Evolutionary conservation across 2,888 invertebrate genomes (phyloP), one percentile per base, ranked within the genome.

Genomic region (Scaptomyza caliginosa): DNA sequence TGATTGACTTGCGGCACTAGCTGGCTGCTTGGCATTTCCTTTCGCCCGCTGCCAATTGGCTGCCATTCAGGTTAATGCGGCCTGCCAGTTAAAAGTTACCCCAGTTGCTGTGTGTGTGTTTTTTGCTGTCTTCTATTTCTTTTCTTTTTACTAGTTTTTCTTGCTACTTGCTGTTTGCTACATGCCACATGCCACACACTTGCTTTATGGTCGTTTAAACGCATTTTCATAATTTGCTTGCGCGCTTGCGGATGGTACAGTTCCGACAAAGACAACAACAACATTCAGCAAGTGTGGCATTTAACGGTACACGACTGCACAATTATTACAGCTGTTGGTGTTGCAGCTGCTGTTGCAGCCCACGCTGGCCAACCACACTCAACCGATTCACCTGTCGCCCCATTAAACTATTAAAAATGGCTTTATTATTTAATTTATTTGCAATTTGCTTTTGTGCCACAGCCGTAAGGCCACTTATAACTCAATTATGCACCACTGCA

Each of bases 61-160:
- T 72, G 74, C 77, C 82, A 82, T 84, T 82, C 84, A 84, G 85
- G 81, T 84, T 84, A 82, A 81, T 82, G 78, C 64, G 76, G 67
- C 65, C 73, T 68, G 69, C 59, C 62, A 73, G 74, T 70, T 66
- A 59, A 58, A 28, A 19, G 45, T 28, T 39, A 46, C 46, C 45
- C 48, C 40, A 55, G 65, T 69, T 66, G 69, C 54, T n/a, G n/a
- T n/a, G n/a, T n/a, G n/a, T n/a, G n/a, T n/a, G n/a, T n/a, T n/a
- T n/a, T n/a, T n/a, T n/a, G n/a, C n/a, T n/a, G 23, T 23, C 21
- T 40, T 19, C 2, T 40, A 11, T 21, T 21, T 16, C 11, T 4
- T 28, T 28, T n/a, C 8, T 10, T 13, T 77, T 83, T 77, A 71
- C 83, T 80, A 80, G 77, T 80, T 80, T 80, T 71, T 75, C 60